Base-by-base conservation (phyloP, 2,113 vertebrate genomes). In the Ovis canadensis region DNA sequence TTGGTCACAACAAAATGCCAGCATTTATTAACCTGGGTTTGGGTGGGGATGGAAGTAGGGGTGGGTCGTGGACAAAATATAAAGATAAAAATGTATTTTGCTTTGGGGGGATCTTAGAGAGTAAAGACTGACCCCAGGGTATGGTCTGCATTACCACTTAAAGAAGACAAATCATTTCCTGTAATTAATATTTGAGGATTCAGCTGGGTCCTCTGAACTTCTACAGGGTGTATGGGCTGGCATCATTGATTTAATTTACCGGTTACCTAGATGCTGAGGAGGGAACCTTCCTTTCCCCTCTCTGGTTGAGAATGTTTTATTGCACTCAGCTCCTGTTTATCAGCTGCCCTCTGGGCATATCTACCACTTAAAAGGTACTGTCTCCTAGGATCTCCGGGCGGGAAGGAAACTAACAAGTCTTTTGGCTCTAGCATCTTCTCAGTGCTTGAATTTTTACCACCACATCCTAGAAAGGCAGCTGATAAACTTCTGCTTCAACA, bases 171-270 rank as follows among this genome's bases (percentile, higher is more conserved):
- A 91, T 77, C 50, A 94, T 78, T 90, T 84, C 45, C 67, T n/a
- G 89, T 88, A 97, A 95, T 98, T 97, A 97, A 94, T 91, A 95
- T 92, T 43, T 94, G 97, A 96, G 91, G 29, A 80, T 85, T 84
- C 60, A 50, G 60, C 27, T 62, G 23, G 40, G 88, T 85, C 87
- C 64, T 92, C 12, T 74, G 57, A 93, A 94, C 74, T 93, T 81
- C n/a, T 0, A 1, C 3, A 57, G 48, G 12, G 67, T n/a, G 10
- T 48, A n/a, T 14, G 67, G 25, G 77, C 82, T 77, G 71, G 74
- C 55, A 27, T 85, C 67, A 86, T 78, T 88, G 94, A 94, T 90
- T 94, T 88, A 88, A 96, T 92, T 94, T 96, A 95, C 74, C 54
- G 88, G 94, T 77, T 88, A 90, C 45, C 55, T 57, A 45, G 93